Conservation (phyloP, 2,888 invertebrate species). For the Drosophila anomalipes region DNA sequence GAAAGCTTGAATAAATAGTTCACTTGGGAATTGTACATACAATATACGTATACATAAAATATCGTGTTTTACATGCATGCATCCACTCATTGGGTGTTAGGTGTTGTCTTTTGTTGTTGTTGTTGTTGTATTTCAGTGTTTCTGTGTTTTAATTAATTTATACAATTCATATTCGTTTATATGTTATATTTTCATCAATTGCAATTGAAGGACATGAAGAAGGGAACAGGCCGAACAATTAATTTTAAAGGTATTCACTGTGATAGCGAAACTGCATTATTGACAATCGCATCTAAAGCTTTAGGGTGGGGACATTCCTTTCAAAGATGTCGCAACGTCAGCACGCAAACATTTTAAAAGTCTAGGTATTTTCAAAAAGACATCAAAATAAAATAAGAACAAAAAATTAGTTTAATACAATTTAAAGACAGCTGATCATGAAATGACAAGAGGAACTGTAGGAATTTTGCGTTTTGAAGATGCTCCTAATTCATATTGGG, state of each 20-base stretch:
- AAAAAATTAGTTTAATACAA: conserved; percentile 4
- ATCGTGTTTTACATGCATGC: conserved; percentile 5
- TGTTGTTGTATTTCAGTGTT: conserved; percentile 11
- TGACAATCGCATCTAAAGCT: conserved; percentile 15
- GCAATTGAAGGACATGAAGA: conserved; percentile 30
- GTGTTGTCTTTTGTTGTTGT: conserved; percentile 16
- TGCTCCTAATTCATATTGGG: conserved; percentile 5
- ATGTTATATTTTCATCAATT: conserved; percentile 28
- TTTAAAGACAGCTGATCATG: conserved; percentile 32
- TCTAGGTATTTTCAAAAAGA: conserved; percentile 21
- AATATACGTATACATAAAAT: conserved; percentile 12
- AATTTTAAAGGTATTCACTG: not conserved
- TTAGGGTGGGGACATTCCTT: conserved; percentile 18
- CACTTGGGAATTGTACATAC: conserved; percentile 22
- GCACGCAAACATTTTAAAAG: conserved; percentile 21
- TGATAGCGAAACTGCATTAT: not conserved
- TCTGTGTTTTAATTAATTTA: conserved; percentile 31
- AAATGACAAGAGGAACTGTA: conserved; percentile 34
- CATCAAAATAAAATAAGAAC: conserved; percentile 1
- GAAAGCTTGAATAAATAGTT: conserved; percentile 29
- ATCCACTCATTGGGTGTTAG: conserved; percentile 2
- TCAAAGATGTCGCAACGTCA: conserved; percentile 12
- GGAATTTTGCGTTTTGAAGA: conserved; percentile 22
- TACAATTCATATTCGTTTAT: conserved; percentile 43
- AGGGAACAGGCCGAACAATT: conserved; percentile 17